These are phyloP conservation scores for Oligia fasciuncula DNA, from an alignment of 2,888 invertebrate genomes.

Conservation along the genomic window DNA sequence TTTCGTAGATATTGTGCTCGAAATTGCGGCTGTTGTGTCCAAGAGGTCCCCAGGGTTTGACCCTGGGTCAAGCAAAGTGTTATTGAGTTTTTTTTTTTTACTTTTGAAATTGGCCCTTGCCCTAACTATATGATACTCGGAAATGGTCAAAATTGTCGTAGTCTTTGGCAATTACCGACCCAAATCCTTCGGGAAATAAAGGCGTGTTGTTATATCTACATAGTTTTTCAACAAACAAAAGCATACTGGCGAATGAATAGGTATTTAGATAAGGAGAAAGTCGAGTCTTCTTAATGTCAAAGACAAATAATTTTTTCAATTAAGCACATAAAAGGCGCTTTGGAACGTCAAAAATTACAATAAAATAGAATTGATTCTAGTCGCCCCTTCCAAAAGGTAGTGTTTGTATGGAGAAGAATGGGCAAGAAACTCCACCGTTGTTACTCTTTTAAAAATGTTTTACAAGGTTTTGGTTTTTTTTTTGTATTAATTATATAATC, in stretches of 20 bases:
- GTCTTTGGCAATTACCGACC: constrained; percentile 22
- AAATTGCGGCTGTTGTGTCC: constrained; percentile 20
- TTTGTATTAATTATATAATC: no score
- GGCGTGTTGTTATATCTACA: neutral
- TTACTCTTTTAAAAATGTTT: no score
- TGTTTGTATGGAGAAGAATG: no score
- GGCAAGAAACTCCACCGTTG: no score
- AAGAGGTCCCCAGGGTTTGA: constrained; percentile 32
- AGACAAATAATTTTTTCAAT: no score
- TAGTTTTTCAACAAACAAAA: constrained; percentile 3
- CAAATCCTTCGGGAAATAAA: constrained; percentile 32
- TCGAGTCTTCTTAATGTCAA: neutral
- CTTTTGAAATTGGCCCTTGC: constrained; percentile 15
- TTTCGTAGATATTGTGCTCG: constrained; percentile 11
- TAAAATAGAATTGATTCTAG: no score
- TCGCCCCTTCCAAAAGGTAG: no score
- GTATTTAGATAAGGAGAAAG: neutral
- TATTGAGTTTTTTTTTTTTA: constrained; percentile 33
- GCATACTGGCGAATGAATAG: neutral
- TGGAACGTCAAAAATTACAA: no score
- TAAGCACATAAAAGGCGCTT: no score
- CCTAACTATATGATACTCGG: neutral
- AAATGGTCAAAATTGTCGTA: constrained; percentile 8
- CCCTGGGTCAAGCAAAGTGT: constrained; percentile 35
- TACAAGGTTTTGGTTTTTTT: no score